A percentile compares a stretch with the other conserved stretches of the same genome.
Conservation (phyloP, 2,888 invertebrate genomes). For the Troides helena region DNA sequence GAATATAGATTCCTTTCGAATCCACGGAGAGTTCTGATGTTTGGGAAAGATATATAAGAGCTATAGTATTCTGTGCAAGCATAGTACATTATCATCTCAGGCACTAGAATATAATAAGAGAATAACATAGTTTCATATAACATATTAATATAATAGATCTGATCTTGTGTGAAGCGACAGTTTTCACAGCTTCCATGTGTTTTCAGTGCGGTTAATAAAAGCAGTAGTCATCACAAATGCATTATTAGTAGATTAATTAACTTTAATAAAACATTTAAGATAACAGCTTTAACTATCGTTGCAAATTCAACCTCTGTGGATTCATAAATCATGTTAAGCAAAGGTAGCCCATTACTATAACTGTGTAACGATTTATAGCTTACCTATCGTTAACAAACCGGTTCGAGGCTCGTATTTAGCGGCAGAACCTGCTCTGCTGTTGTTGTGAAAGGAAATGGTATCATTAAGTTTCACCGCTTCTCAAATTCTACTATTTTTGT, state of each 20-base stretch:
- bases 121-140: too few species aligned
- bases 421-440: constrained; percentile 65
- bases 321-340: constrained; percentile 63
- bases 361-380: constrained; percentile 70
- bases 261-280: neutral
- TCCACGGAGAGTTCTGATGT: too few species aligned
- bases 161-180: too few species aligned
- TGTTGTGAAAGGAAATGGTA: constrained; percentile 67
- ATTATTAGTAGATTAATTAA: neutral
- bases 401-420: constrained; percentile 72
- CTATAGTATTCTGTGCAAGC: too few species aligned
- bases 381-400: constrained; percentile 67
- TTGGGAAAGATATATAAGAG: too few species aligned
- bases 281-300: constrained; percentile 4
- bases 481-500: neutral
- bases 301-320: constrained; percentile 48
- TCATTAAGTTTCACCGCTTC: constrained; percentile 68
- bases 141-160: too few species aligned
- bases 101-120: too few species aligned
- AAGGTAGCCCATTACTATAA: constrained; percentile 65
- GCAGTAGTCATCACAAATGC: neutral
- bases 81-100: too few species aligned
- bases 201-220: too few species aligned
- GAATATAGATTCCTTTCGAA: too few species aligned
- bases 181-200: too few species aligned